These are phyloP conservation scores for Harpagifer antarcticus DNA, from an alignment of 2,797 vertebrate species.

Conservation along the genomic window DNA sequence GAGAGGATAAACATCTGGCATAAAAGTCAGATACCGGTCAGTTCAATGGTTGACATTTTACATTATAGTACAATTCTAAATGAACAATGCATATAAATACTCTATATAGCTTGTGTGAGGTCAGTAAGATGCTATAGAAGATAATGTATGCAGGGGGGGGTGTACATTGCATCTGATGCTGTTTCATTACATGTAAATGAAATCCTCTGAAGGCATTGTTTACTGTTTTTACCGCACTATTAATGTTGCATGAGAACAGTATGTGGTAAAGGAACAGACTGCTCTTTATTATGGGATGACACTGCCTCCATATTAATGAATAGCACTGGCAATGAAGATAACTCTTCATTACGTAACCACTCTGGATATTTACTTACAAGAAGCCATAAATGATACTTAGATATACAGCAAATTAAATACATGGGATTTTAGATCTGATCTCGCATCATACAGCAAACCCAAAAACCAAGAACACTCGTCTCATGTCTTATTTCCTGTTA, in stretches of 20 bases:
- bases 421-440: background rate
- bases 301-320: background rate
- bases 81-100: background rate
- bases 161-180: background rate
- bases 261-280: background rate
- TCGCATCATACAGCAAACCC: no score
- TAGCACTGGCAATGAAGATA: background rate
- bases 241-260: background rate
- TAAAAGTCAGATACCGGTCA: conserved; percentile 39
- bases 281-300: background rate
- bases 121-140: conserved; percentile 12
- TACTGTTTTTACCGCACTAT: background rate
- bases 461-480: no score
- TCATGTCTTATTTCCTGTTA: no score
- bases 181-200: conserved; percentile 10
- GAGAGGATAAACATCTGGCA: conserved; percentile 55
- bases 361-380: background rate
- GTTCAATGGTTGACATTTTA: conserved; percentile 4
- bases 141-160: background rate
- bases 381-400: background rate
- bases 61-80: background rate
- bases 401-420: background rate
- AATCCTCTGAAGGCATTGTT: conserved; percentile 16
- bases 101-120: conserved; percentile 5
- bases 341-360: background rate